These are phyloP conservation scores for Vicugna pacos DNA, from an alignment of 2,113 vertebrate species.

Conservation along the genomic window DNA sequence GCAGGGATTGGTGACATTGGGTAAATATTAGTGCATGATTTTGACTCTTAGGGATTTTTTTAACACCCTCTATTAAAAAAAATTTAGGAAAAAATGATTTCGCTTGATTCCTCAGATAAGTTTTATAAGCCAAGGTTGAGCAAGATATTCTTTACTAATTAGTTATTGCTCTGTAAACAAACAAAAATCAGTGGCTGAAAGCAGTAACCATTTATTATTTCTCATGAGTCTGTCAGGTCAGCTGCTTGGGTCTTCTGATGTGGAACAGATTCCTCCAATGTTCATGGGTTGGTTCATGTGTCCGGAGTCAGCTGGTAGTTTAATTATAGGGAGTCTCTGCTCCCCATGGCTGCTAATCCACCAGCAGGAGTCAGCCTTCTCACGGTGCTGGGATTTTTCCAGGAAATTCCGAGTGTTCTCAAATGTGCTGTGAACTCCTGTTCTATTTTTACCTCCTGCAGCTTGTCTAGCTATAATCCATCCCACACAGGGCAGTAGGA, in stretches of 20 bases:
- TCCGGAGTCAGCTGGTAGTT: neutral
- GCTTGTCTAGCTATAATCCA: neutral
- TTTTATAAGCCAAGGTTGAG: neutral
- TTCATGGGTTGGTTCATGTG: neutral
- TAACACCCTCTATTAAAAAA: slow-evolving; percentile 70
- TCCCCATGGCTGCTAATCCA: rapidly evolving
- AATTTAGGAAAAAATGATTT: slow-evolving; percentile 74
- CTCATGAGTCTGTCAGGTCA: rapidly evolving
- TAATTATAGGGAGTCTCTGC: neutral
- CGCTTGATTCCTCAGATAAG: neutral
- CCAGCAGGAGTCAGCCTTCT: too few relatives aligned
- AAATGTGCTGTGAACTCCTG: neutral
- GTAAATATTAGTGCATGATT: slow-evolving; percentile 59
- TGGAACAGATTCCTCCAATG: neutral
- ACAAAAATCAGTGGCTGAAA: neutral
- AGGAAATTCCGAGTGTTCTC: neutral
- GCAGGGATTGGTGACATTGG: neutral
- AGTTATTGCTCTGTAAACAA: neutral
- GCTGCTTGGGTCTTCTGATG: neutral
- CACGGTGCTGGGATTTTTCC: neutral
- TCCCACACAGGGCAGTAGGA: neutral
- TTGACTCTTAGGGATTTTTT: slow-evolving; percentile 74
- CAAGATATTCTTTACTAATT: neutral
- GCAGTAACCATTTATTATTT: neutral
- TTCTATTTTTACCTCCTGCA: neutral